phyloP scores from a whole-genome alignment of 2,888 invertebrate species.

The Yponomeuta plumbellus region DNA sequence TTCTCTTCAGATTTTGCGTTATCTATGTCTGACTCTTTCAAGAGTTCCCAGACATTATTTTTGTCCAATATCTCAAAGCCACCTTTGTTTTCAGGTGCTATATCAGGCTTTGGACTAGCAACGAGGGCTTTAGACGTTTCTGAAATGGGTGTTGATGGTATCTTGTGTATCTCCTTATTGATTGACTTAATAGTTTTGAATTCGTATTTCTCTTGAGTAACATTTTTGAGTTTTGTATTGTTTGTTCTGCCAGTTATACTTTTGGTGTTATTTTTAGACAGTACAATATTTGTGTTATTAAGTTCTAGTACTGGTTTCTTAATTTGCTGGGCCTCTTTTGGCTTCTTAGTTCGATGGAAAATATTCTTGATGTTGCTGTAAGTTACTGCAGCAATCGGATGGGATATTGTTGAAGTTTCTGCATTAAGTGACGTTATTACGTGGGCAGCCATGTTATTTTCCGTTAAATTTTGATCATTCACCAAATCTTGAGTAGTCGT shows the following conservation, averaged over 20 bases:
- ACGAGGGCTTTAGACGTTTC: conserved; percentile 64
- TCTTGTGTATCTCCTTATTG: conserved; percentile 71
- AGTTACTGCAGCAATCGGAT: conserved; percentile 58
- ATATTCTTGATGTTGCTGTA: conserved; percentile 61
- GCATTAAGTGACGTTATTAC: background rate
- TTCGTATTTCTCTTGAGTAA: conserved; percentile 37
- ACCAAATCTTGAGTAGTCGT: background rate
- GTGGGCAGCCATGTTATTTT: background rate
- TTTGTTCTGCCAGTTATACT: conserved; percentile 34
- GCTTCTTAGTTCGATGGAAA: conserved; percentile 63
- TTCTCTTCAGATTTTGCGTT: conserved; percentile 55
- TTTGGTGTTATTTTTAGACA: conserved; percentile 31
- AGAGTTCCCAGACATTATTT: conserved; percentile 78
- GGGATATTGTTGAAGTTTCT: conserved; percentile 35
- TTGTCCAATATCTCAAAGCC: conserved; percentile 77
- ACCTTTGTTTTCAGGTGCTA: conserved; percentile 68
- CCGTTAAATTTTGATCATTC: background rate
- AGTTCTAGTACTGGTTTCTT: conserved; percentile 43
- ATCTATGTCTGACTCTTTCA: conserved; percentile 71
- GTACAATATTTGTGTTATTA: conserved; percentile 31
- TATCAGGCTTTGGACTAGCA: conserved; percentile 47
- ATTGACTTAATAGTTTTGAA: conserved; percentile 61
- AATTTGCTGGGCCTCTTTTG: conserved; percentile 56
- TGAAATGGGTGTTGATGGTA: conserved; percentile 64
- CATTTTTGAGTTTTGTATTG: conserved; percentile 46